Conservation (phyloP, 2,113 vertebrate species). For the Panthera leo region DNA sequence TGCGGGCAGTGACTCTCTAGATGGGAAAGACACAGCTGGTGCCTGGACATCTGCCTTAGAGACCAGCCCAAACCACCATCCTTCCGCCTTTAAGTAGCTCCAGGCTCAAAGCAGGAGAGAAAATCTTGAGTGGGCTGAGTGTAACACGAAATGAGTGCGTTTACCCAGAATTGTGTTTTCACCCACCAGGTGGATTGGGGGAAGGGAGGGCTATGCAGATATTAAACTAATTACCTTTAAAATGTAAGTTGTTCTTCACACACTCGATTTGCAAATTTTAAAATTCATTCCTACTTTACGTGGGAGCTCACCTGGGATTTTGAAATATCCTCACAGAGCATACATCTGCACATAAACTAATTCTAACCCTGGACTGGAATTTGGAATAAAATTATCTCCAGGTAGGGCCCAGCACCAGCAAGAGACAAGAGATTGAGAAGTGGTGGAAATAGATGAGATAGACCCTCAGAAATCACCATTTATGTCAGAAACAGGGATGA, state of each 20-base stretch:
- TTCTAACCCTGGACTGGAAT: not conserved
- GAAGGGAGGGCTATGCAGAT: too few species aligned
- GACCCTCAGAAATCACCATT: not conserved
- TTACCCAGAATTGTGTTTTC: not conserved
- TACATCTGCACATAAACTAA: not conserved
- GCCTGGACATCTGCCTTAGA: not conserved
- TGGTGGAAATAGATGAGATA: not conserved
- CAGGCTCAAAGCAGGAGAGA: not conserved
- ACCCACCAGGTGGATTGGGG: not conserved
- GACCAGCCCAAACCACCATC: not conserved
- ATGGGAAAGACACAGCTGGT: not conserved
- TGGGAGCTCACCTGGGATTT: not conserved
- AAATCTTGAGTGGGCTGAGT: not conserved
- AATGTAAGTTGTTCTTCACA: not conserved
- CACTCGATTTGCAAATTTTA: not conserved
- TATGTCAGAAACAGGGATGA: not conserved
- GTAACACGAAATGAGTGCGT: not conserved
- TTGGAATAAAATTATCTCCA: not conserved
- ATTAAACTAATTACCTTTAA: not conserved
- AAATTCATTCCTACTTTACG: not conserved
- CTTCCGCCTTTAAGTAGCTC: not conserved
- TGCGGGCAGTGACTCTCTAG: not conserved
- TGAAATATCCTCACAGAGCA: not conserved
- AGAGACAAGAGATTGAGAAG: not conserved
- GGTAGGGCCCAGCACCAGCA: not conserved